Base-by-base conservation (phyloP, 2,797 vertebrate species). In the Epinephelus coioides region DNA sequence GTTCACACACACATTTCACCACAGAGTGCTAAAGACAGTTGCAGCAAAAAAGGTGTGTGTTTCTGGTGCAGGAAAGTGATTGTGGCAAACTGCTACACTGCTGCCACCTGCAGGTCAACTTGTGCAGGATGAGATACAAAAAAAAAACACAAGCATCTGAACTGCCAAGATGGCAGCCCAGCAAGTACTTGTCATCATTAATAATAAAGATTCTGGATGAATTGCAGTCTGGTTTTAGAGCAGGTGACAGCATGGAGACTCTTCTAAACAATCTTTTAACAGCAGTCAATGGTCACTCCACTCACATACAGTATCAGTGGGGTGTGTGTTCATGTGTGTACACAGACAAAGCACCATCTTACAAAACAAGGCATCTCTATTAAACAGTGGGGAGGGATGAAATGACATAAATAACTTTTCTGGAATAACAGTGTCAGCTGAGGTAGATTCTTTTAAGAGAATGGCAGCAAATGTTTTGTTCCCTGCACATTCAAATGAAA, bases 101-200 rank as follows among this genome's bases (percentile, higher is more conserved):
- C 83, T 86, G 85, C 86, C 78, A 73, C 72, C 88, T 83, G 67
- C 63, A 6, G 83, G 77, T 30, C 43, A 14, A 19, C 13, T 65
- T 27, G 4, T 66, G 50, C n/a, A 67, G 10, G 6, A 23, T 7
- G 8, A 54, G 8, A 27, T 46, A 55, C 14, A 55, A 44, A n/a
- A 67, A 64, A 12, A 43, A 1, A 1, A 1, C 23, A 40, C 38
- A 40, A 11, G 9, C 19, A 63, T 44, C 5, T 55, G 3, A 21
- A 27, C n/a, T 19, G 14, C 21, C 34, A 53, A 53, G 47, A 63
- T 64, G 38, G 50, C 34, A 55, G 60, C 23, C 23, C 12, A 30
- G 63, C 2, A 12, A 60, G 34, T 21, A 15, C 18, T 50, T 46
- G n/a, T 21, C n/a, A 14, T 27, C 18, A 55, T 61, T 17, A 47